Base-by-base conservation (phyloP, 2,113 vertebrate species). In the Eulemur macaco region DNA sequence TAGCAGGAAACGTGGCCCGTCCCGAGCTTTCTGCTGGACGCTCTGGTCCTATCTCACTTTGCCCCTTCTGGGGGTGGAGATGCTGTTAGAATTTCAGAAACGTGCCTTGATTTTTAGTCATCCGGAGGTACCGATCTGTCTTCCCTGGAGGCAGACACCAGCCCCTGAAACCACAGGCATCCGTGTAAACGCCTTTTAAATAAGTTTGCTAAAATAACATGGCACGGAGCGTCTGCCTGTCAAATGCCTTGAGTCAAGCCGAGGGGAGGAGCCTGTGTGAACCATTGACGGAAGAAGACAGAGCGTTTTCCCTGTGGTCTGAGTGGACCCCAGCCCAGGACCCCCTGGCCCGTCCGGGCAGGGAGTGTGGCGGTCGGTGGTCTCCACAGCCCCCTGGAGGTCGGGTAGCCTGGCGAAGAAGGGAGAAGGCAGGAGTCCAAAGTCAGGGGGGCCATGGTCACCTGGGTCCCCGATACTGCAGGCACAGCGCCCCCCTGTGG, bases 401-500 rank as follows among this genome's bases (percentile, higher is more conserved):
- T 37, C 0, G 3, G 66, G 63, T 13, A 14, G 63, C 63, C 63
- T 31, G 54, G 54, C 6, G 0, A 7, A 56, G 54, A 31, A 64
- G 60, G 27, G 34, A 18, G 34, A 37, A 69, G 20, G n/a, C 20
- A 11, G 20, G 8, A 39, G n/a, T 23, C n/a, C 20, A 20, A 11
- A n/a, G 68, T 5, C 23, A 12, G 4, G 18, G 9, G 9, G n/a
- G n/a, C n/a, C 4, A 2, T 11, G n/a, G 18, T 69, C n/a, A 39
- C 10, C 4, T 31, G 0, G 66, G 15, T 4, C 1, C 0, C 0
- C 1, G 0, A 21, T 3, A 34, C 5, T 18, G 0, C 2, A 1
- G 6, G 31, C 31, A 29, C 66, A 50, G 34, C 1, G 14, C 17
- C 66, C 23, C 42, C 3, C 0, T 23, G 54, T 5, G 80, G 45